These are phyloP conservation scores for Caerostris extrusa DNA, from an alignment of 1,140 invertebrate species.

Conservation along the genomic window DNA sequence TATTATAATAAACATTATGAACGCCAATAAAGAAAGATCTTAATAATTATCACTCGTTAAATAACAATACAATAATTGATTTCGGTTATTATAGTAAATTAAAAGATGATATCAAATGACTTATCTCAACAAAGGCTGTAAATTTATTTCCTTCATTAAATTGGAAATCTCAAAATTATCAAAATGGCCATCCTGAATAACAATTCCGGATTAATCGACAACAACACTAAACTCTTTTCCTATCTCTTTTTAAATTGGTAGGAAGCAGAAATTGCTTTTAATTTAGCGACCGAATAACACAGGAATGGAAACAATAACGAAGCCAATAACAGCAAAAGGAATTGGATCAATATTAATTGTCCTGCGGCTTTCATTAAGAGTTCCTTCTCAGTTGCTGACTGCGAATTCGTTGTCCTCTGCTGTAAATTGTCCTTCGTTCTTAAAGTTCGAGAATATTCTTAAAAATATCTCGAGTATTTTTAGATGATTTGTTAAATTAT, in stretches of 20 bases:
- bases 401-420: background rate
- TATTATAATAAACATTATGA: no score
- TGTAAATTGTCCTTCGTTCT: background rate
- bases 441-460: background rate
- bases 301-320: background rate
- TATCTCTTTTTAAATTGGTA: background rate
- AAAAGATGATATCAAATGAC: no score
- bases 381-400: background rate
- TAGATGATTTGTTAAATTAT: no score
- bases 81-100: no score
- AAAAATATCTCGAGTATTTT: no score
- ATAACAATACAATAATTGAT: no score
- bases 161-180: background rate
- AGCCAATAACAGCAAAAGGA: slow-evolving; percentile 7
- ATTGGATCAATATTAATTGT: slow-evolving; percentile 10
- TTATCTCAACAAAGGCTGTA: no score
- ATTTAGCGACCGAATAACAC: background rate
- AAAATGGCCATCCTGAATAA: background rate
- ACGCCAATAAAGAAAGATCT: no score
- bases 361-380: background rate
- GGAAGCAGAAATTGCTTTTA: background rate
- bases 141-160: background rate
- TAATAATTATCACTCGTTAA: no score
- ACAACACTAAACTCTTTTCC: background rate
- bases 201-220: background rate